Conservation (phyloP, 1,140 invertebrate genomes). For the Habropoda laboriosa region DNA sequence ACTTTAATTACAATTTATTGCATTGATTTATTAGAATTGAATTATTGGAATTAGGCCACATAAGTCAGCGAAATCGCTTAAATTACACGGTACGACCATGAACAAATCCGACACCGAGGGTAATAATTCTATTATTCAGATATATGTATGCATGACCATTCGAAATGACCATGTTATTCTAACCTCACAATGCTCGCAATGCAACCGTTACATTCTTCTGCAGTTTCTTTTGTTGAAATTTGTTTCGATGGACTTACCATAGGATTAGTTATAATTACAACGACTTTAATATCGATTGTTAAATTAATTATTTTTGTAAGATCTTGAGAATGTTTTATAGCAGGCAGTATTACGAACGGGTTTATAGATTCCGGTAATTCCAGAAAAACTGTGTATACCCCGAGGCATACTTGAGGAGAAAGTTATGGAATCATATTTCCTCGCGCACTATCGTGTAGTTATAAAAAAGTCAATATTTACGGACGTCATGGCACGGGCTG, state of each 20-base stretch:
- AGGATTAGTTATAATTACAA: background rate
- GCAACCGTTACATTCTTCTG: no score
- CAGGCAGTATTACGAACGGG: background rate
- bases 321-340: background rate
- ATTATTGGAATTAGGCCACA: slow-evolving; percentile 15
- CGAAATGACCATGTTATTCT: background rate
- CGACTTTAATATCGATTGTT: background rate
- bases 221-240: background rate
- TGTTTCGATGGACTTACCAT: background rate
- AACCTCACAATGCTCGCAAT: background rate
- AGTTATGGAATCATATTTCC: slow-evolving; percentile 28
- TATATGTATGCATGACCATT: no score
- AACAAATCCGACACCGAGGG: background rate
- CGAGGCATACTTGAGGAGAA: slow-evolving; percentile 17
- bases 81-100: background rate
- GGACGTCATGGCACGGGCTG: background rate
- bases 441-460: background rate
- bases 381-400: slow-evolving; percentile 16
- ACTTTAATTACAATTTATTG: background rate
- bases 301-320: background rate
- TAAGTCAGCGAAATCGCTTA: background rate
- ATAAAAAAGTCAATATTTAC: slow-evolving; percentile 50
- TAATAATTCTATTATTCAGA: background rate
- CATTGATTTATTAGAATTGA: background rate
- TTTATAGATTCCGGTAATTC: slow-evolving; percentile 1